phyloP scores from a whole-genome alignment of 2,113 vertebrate species.

The Ibidorhyncha struthersii region DNA sequence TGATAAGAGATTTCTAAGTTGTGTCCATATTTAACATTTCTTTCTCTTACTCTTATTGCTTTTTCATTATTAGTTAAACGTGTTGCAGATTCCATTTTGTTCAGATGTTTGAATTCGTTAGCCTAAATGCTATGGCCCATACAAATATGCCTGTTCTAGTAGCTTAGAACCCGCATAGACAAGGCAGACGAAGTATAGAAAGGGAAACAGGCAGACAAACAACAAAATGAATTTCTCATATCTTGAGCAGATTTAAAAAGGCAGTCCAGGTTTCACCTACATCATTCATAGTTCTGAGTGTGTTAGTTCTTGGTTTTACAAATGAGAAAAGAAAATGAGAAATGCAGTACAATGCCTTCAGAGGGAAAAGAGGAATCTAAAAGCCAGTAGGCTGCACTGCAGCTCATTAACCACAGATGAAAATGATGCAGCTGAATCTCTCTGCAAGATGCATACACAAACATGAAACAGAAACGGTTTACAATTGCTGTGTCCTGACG shows the following conservation, averaged over 20 bases:
- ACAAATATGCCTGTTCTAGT: not conserved
- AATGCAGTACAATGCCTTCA: not conserved
- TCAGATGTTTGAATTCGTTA: not conserved
- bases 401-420: slow-evolving; percentile 33
- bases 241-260: not conserved
- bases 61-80: not conserved
- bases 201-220: not conserved
- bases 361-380: not conserved
- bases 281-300: not conserved
- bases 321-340: not conserved
- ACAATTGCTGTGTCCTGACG: not conserved
- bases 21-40: not conserved
- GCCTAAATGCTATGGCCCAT: not conserved
- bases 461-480: not conserved
- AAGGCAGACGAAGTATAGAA: not conserved
- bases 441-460: not conserved
- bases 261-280: not conserved
- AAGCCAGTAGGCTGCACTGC: not conserved
- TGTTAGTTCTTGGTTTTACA: not conserved
- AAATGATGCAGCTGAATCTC: not conserved
- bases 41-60: not conserved
- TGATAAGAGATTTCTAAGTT: not conserved
- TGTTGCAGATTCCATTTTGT: not conserved
- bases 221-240: not conserved
- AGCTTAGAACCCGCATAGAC: not conserved